Conservation (phyloP, 1,140 invertebrate species). For the Rhagoletis pomonella region DNA sequence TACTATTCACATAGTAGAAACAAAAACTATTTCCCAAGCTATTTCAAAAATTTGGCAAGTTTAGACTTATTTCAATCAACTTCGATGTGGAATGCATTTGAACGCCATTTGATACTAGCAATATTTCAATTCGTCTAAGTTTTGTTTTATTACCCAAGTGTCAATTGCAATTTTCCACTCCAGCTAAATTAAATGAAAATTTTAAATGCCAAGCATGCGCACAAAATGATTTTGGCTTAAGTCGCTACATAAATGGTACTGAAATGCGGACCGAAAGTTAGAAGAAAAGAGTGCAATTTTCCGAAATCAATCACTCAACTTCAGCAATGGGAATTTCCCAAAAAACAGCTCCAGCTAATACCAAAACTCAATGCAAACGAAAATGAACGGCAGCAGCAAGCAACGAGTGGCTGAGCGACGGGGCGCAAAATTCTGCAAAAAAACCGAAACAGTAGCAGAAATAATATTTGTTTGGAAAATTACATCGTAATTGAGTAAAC, state of each 20-base stretch:
- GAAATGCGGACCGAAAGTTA: neutral
- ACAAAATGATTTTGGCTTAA: neutral
- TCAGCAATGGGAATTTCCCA: constrained; percentile 3
- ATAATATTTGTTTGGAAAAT: neutral
- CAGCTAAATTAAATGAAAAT: constrained; percentile 23
- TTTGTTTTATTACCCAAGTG: constrained; percentile 28
- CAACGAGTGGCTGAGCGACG: no score
- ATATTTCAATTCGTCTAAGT: constrained; percentile 24
- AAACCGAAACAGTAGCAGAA: constrained; percentile 7
- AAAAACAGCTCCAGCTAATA: neutral
- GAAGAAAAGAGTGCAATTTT: neutral
- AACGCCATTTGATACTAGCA: neutral
- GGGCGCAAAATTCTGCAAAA: neutral
- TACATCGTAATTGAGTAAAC: neutral
- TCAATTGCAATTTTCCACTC: constrained; percentile 39
- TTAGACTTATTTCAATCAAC: neutral
- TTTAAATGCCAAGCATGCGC: constrained; percentile 28
- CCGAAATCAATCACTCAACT: constrained; percentile 31
- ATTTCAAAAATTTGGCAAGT: neutral
- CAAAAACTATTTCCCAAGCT: no score
- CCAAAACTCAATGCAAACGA: neutral
- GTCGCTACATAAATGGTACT: no score
- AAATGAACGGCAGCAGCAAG: neutral
- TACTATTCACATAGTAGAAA: no score
- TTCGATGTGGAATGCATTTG: neutral